Evolutionary conservation across 2,888 invertebrate species (phyloP).

Genomic region (Limnephilus lunatus): DNA sequence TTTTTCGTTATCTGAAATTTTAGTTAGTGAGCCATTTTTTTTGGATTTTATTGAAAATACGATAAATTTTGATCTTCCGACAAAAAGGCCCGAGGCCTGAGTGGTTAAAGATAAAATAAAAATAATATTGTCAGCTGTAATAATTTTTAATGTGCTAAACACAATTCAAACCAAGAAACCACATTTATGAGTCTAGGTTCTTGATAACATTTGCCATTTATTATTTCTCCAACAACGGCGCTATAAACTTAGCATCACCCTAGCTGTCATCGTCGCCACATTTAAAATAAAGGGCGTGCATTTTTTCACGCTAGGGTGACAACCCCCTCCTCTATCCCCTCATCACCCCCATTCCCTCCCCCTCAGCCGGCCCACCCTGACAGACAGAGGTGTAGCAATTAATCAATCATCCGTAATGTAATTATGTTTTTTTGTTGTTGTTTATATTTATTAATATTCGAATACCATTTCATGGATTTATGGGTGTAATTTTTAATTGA

Average conservation of each 20-base stretch:
- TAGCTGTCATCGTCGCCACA: conserved; percentile 53
- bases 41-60: no score
- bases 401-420: conserved; percentile 34
- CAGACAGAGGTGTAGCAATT: conserved; percentile 30
- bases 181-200: background rate
- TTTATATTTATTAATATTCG: conserved; percentile 9
- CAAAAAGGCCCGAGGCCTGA: no score
- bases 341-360: conserved; percentile 1
- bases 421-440: conserved; percentile 21
- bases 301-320: conserved; percentile 59
- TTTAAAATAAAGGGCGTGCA: conserved; percentile 63
- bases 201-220: conserved; percentile 1
- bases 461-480: background rate
- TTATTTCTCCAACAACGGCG: background rate
- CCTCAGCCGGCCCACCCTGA: background rate
- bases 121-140: background rate
- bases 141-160: background rate
- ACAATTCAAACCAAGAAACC: background rate
- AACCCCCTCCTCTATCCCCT: conserved; percentile 10
- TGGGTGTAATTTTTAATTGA: background rate
- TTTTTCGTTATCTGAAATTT: no score
- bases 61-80: no score
- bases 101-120: no score
- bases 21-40: no score
- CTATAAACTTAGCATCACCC: conserved; percentile 42